Evolutionary conservation across 2,113 vertebrate genomes (phyloP), one percentile per base, ranked within the genome.

Genomic region (Sturnira hondurensis): DNA sequence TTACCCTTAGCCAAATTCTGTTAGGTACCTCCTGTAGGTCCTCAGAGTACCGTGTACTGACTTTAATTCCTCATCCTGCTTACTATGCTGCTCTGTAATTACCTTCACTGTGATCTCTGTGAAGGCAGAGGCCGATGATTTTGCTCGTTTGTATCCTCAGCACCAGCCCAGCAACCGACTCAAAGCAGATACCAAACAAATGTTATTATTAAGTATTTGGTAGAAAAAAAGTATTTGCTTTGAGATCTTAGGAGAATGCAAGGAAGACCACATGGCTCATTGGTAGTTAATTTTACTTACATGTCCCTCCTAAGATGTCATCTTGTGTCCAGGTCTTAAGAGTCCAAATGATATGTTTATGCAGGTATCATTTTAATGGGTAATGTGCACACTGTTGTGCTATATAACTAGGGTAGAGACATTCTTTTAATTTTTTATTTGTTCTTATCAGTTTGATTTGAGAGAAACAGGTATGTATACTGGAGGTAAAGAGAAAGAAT

Each of bases 211-310:
- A 52, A 78, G 77, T 89, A 67, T 91, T 89, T 78, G 43, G 43
- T 93, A 83, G 76, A 20, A 68, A 83, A 74, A 86, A 86, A 67
- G 24, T 96, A 4, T 96, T 93, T 86, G 24, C 58, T 96, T 86
- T 92, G 38, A 68, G 28, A 74, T 88, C 5, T 65, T 71, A 84
- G 31, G 61, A 92, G 85, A 90, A 86, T 74, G 5, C 74, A 77
- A 91, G 33, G 47, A 94, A 93, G 36, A 68, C 9, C 14, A 0
- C 54, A 45, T 86, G 76, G 52, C 50, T 73, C 28, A 22, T 52
- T 81, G 63, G n/a, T 41, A 20, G 12, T 91, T 92, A 82, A 83
- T 95, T 63, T 94, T 94, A 91, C 91, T 89, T 80, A 47, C 24
- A 0, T 94, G 38, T 80, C 20, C 41, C 36, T 97, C 56, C 56